A percentile compares a stretch with the other conserved stretches of the same genome.
Evolutionary conservation across 1,140 invertebrate species (phyloP).

Genomic region (Episyrphus balteatus): DNA sequence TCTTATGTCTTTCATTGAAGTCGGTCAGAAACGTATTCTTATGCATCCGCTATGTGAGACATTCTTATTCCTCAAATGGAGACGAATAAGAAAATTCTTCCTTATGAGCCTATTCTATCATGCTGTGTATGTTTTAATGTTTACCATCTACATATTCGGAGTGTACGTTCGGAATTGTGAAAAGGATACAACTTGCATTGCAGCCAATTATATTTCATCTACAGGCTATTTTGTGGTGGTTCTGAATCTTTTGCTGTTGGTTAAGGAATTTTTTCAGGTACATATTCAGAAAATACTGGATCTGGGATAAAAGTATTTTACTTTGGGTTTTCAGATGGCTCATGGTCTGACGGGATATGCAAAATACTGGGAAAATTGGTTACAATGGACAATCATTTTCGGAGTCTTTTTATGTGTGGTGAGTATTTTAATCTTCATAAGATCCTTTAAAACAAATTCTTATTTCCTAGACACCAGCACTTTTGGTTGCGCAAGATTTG

Average conservation of each 20-base stretch:
- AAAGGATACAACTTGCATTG: conserved; percentile 30
- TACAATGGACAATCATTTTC: conserved; percentile 65
- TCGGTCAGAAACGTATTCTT: conserved; percentile 60
- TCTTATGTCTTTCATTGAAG: conserved; percentile 61
- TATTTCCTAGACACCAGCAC: conserved; percentile 19
- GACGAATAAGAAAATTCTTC: conserved; percentile 71
- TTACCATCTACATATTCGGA: conserved; percentile 55
- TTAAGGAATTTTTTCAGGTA: conserved; percentile 59
- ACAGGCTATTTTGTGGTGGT: conserved; percentile 47
- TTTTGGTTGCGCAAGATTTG: conserved; percentile 19
- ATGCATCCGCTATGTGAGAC: conserved; percentile 73
- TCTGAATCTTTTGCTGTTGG: conserved; percentile 48
- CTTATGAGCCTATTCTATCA: conserved; percentile 68
- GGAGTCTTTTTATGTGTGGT: conserved; percentile 51
- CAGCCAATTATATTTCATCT: conserved; percentile 40
- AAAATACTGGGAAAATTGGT: conserved; percentile 71
- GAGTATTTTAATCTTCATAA: conserved; percentile 9
- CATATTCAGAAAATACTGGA: conserved; percentile 5
- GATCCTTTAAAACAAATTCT: background rate
- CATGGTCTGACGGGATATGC: conserved; percentile 59
- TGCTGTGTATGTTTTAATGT: conserved; percentile 60
- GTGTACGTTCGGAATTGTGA: conserved; percentile 38
- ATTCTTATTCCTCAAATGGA: conserved; percentile 71
- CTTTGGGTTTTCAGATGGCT: conserved; percentile 41
- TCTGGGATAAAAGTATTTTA: background rate